Evolutionary conservation across 2,113 vertebrate species (phyloP).

Genomic region (Pseudorectes ferrugineus): DNA sequence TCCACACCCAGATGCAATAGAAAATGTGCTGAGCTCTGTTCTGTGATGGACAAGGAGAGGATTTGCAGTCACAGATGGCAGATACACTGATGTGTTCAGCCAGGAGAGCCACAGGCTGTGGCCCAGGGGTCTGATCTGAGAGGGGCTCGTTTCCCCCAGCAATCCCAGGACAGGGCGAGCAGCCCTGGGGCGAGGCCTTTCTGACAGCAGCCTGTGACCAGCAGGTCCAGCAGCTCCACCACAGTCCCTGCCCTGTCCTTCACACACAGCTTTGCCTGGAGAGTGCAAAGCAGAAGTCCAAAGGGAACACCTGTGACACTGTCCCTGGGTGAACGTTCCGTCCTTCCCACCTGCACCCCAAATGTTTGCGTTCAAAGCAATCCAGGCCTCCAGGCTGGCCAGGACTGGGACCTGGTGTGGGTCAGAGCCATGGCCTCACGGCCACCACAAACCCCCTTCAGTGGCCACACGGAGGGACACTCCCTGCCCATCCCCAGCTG

Average conservation of each 20-base stretch:
- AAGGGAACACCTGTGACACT: not conserved
- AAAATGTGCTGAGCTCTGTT: not conserved
- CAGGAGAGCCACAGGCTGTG: not conserved
- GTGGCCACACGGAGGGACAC: not conserved
- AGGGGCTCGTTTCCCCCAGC: not conserved
- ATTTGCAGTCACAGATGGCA: not conserved
- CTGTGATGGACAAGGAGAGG: not conserved
- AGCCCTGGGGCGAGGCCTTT: not conserved
- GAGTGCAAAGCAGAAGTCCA: accelerated
- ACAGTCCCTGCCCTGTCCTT: not conserved
- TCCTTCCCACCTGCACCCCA: not conserved
- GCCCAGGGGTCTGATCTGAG: not conserved
- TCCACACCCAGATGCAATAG: not conserved
- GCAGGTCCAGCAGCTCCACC: not conserved
- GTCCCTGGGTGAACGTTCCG: accelerated
- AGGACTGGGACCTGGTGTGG: accelerated
- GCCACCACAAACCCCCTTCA: not conserved
- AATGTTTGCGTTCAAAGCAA: accelerated
- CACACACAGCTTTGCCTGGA: not conserved
- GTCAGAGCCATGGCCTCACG: accelerated
- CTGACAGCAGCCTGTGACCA: not conserved
- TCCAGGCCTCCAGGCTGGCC: not conserved
- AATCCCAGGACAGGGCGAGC: not conserved
- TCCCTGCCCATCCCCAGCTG: not conserved
- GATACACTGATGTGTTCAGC: not conserved